Base-by-base conservation (phyloP, 2,888 invertebrate genomes). In the Sinopyrophorus schimmeli region DNA sequence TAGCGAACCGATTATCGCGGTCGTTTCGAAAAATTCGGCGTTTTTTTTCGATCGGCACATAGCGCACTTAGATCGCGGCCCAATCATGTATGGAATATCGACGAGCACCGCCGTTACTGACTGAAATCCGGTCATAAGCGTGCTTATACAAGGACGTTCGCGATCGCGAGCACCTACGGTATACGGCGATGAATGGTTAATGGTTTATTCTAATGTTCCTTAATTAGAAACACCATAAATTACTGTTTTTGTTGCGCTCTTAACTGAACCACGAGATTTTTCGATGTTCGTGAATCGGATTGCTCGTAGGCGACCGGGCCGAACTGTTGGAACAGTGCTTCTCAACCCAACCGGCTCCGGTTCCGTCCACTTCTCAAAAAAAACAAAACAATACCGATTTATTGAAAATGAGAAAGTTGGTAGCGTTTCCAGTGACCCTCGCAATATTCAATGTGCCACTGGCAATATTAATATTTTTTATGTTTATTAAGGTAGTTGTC, bases 111-210 rank as follows among this genome's bases (percentile, higher is more conserved):
- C 64, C 61, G 58, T 63, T 58, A 61, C 64, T 64, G 65, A 66
- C 64, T 66, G 64, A 64, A 67, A 64, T 64, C 64, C 64, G 60
- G 62, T 67, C 64, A 60, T 65, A 61, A 65, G 65, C 65, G 61
- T 63, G 56, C 64, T 65, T 63, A 62, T 63, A 64, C 68, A 70
- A 70, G 68, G 68, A 64, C 68, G 63, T 49, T n/a, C 59, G 51
- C 58, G 60, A 60, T 51, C 61, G 59, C 57, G 61, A 60, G 59
- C 64, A 63, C 65, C 67, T 64, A 68, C 66, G 64, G 55, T 46
- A 44, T 42, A 50, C 35, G 49, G 47, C 59, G 56, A 61, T 57
- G 55, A 59, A 57, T 59, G 60, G 58, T 52, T 35, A 31, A 40
- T 35, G 24, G 18, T 39, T 17, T 32, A 14, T 21, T 21, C 18